These are phyloP conservation scores for Psix sp. DNA, from an alignment of 1,140 invertebrate species.

Conservation along the genomic window DNA sequence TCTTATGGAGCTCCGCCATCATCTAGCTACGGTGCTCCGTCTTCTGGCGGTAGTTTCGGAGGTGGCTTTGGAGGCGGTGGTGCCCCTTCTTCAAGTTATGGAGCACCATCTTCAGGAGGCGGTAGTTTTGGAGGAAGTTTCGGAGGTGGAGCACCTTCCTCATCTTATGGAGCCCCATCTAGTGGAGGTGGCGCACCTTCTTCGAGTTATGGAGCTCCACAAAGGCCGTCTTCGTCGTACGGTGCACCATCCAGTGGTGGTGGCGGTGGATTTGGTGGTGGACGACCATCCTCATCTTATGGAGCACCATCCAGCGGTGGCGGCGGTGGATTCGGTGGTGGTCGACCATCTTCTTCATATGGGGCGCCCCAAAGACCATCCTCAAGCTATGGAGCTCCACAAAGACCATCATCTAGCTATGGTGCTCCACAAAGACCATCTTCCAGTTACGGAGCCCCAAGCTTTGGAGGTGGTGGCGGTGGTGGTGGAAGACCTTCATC, in stretches of 20 bases:
- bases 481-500: conserved; percentile 67
- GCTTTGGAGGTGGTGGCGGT: conserved; percentile 19
- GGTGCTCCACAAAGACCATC: conserved; percentile 66
- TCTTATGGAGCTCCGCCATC: conserved; percentile 73
- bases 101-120: conserved; percentile 59
- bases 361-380: conserved; percentile 70
- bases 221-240: conserved; percentile 47
- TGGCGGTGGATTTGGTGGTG: conserved; percentile 26
- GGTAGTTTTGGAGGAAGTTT: not conserved
- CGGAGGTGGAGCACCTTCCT: conserved; percentile 61
- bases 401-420: conserved; percentile 68
- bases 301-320: conserved; percentile 63
- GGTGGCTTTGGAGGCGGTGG: conserved; percentile 37
- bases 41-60: conserved; percentile 40
- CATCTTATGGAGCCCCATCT: conserved; percentile 70
- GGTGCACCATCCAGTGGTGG: conserved; percentile 52
- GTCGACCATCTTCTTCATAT: conserved; percentile 70
- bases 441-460: conserved; percentile 41
- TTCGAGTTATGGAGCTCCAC: conserved; percentile 69
- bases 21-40: conserved; percentile 73
- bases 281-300: conserved; percentile 73
- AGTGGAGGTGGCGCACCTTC: conserved; percentile 56
- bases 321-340: no score
- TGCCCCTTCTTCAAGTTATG: conserved; percentile 70
- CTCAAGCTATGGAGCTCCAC: conserved; percentile 69